A percentile compares a stretch with the other conserved stretches of the same genome.
Conservation (phyloP, 1,140 invertebrate species). For the Pectinophora gossypiella region DNA sequence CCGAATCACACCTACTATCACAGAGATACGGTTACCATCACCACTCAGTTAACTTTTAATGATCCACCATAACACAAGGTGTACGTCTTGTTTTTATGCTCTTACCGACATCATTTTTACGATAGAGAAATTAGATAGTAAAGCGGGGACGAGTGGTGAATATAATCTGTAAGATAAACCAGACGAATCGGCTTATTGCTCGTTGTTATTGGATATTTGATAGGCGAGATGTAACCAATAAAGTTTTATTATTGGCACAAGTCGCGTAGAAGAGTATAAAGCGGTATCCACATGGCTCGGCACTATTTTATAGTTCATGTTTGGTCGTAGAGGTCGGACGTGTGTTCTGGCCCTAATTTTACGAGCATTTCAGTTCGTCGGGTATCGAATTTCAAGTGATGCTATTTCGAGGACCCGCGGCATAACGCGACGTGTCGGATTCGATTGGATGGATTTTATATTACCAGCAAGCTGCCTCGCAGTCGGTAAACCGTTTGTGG, state of each 20-base stretch:
- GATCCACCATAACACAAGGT: conserved; percentile 5
- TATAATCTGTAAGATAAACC: conserved; percentile 23
- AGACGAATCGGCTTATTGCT: conserved; percentile 29
- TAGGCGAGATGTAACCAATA: conserved; percentile 45
- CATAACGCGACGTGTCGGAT: conserved; percentile 64
- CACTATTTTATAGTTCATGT: neutral
- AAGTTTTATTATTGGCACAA: conserved; percentile 51
- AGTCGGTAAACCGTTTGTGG: conserved; percentile 30
- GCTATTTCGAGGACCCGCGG: conserved; percentile 55
- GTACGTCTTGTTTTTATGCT: conserved; percentile 7
- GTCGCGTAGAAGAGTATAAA: conserved; percentile 35
- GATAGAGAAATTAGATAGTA: conserved; percentile 27
- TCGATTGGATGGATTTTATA: conserved; percentile 67
- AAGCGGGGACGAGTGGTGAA: conserved; percentile 22
- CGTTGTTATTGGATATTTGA: conserved; percentile 45
- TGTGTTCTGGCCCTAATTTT: conserved; percentile 56
- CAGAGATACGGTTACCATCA: conserved; percentile 15
- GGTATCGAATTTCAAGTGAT: conserved; percentile 65
- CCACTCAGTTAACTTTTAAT: conserved; percentile 17
- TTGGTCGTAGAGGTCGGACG: conserved; percentile 29
- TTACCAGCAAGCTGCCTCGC: conserved; percentile 29
- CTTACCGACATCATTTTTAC: conserved; percentile 10
- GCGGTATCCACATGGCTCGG: conserved; percentile 18
- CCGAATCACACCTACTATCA: conserved; percentile 32
- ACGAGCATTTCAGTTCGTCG: conserved; percentile 54